Base-by-base conservation (phyloP, 2,888 invertebrate species). In the Sarcophaga rosellei region DNA sequence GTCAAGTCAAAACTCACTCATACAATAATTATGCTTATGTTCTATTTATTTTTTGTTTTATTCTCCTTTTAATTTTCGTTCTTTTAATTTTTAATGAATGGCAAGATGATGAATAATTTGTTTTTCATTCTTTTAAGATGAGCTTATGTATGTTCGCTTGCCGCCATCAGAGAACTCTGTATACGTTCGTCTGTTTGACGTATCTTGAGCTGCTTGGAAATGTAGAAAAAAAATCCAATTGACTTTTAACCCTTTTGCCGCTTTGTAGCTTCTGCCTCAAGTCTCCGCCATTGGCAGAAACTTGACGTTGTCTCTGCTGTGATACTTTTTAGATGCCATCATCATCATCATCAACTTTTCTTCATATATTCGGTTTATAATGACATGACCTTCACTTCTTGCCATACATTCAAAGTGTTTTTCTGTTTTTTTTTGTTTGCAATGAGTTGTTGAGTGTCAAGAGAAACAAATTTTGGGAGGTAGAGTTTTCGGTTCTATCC, bases 331-430 rank as follows among this genome's bases (percentile, higher is more conserved):
- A 53, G 53, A 53, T 53, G 53, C 35, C 59, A 72, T 20, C 53
- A 61, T 62, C 44, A 59, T 47, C 25, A 74, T 68, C 62, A 63
- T 63, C 76, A 69, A 20, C 57, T 61, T 70, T 47, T 79, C 70
- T 62, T 76, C 23, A 53, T 53, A 53, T 53, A 61, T 17, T 59
- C 65, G 61, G 65, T 65, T 75, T 21, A 76, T 73, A 66, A 72
- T 86, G 84, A 81, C 86, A 86, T 83, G 81, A 84, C 86, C 86
- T 86, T 86, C 84, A 86, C 86, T 80, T 81, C 74, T 84, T 84
- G 86, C 74, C 86, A 81, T 75, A 86, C 12, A 77, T 78, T 85
- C 59, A 61, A 20, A 25, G 59, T 8, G 66, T 68, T 68, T 35
- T 53, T 47, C 1, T 70, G 2, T 66, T 44, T 66, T 6, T 65